These are phyloP conservation scores for Brachymystax lenok DNA, from an alignment of 2,797 vertebrate genomes.

Conservation along the genomic window DNA sequence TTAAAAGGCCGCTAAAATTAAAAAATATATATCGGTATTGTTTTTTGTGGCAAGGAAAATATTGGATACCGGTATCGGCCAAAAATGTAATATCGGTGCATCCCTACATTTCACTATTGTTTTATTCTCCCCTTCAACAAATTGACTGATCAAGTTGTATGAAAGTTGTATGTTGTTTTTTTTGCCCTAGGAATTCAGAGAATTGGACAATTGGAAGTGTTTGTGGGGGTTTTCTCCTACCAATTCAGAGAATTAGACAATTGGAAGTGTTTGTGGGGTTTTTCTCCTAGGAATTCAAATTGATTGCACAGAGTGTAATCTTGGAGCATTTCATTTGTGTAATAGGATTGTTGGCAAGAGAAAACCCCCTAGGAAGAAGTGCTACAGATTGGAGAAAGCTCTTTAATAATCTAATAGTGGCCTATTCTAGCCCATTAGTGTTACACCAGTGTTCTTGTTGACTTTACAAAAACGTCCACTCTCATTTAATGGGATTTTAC, in stretches of 20 bases:
- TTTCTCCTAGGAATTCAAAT: conserved; percentile 36
- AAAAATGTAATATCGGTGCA: too few species aligned
- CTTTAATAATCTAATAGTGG: conserved; percentile 54
- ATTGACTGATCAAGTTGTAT: background rate
- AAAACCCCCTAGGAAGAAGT: conserved; percentile 23
- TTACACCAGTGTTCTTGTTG: conserved; percentile 28
- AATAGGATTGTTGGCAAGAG: conserved; percentile 66
- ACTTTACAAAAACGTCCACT: conserved; percentile 40
- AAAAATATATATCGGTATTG: too few species aligned
- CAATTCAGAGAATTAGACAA: background rate
- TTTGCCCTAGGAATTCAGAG: background rate
- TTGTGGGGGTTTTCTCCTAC: background rate
- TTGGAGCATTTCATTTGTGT: conserved; percentile 58
- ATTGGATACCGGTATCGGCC: too few species aligned
- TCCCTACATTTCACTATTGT: background rate
- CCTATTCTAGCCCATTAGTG: conserved; percentile 47
- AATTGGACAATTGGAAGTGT: conserved; percentile 10
- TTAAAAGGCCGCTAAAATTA: too few species aligned
- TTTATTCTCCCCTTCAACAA: background rate
- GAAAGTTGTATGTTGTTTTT: background rate
- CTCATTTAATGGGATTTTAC: conserved; percentile 27
- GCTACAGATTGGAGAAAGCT: conserved; percentile 35
- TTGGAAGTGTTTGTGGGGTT: conserved; percentile 8
- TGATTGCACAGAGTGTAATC: conserved; percentile 44
- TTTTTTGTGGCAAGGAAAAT: too few species aligned